Conservation (phyloP, 2,888 invertebrate species). For the Drosophila picticornis region DNA sequence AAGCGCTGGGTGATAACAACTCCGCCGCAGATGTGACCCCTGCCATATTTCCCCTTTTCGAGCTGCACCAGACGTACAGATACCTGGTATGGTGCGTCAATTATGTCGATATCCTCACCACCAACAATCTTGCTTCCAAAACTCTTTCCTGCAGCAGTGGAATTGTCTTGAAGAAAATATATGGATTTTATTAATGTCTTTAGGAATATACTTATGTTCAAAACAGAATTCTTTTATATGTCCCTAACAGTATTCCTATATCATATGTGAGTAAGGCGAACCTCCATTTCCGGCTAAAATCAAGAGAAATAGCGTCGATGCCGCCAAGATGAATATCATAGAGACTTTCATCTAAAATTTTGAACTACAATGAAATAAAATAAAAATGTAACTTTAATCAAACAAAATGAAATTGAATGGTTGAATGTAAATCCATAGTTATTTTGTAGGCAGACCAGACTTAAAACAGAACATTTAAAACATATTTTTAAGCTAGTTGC, state of each 20-base stretch:
- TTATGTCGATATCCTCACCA: constrained; percentile 55
- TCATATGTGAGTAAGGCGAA: background rate
- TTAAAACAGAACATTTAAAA: background rate
- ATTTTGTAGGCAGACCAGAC: background rate
- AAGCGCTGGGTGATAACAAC: constrained; percentile 69
- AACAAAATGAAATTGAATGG: background rate
- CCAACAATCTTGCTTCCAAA: constrained; percentile 78
- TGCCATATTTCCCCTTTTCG: constrained; percentile 52
- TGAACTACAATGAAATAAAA: background rate
- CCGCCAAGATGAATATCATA: background rate
- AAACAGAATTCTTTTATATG: background rate
- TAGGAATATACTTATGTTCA: background rate
- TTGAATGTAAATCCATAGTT: background rate
- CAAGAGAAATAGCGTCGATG: background rate
- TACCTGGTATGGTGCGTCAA: constrained; percentile 63
- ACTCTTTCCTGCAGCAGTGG: constrained; percentile 47
- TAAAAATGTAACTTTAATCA: background rate
- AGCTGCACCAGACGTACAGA: constrained; percentile 69
- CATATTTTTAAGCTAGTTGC: background rate
- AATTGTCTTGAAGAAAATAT: background rate
- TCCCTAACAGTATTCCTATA: background rate
- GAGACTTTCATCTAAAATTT: background rate
- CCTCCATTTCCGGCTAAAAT: background rate
- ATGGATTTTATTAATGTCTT: background rate
- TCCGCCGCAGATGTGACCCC: constrained; percentile 81